Base-by-base conservation (phyloP, 2,113 vertebrate genomes). In the Melanerpes aurifrons region DNA sequence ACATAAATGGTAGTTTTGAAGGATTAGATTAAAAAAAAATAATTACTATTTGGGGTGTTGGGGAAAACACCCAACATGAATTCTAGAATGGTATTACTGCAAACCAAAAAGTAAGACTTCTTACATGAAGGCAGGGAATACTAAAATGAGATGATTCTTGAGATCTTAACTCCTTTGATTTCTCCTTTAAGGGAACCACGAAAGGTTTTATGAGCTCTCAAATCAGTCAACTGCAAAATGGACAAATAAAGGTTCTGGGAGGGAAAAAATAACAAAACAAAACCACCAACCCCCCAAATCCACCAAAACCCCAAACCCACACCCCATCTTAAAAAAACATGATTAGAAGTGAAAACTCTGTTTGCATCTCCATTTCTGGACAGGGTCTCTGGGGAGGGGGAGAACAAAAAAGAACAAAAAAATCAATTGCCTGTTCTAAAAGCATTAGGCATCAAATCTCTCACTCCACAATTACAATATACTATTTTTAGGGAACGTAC, bases 401-500 rank as follows among this genome's bases (percentile, higher is more conserved):
- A 8, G 37, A 37, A 37, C 10, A 37, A 37, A 9, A 10, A 8
- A 25, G 29, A 48, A n/a, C 5, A 19, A n/a, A 45, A 26, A 61
- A 61, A 25, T 17, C 6, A 53, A 29, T 29, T 64, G 54, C 47
- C 50, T 43, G 21, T 3, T 59, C 32, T 58, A 9, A 0, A 78
- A 61, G 37, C 14, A 48, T 20, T 24, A 47, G 18, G 21, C 47
- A 72, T 40, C 73, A 70, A 66, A 22, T 18, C 63, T 63, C 81
- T 89, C 71, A 26, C 66, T 80, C 57, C 53, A 86, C 57, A 56
- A 67, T 63, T 53, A 93, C 89, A 96, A 92, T 74, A 93, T 81
- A 28, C 4, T 96, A 96, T 92, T 96, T 93, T 96, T 92, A 94
- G 74, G 61, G 73, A 67, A 37, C 8, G 29, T 31, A 59, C 71